Base-by-base conservation (phyloP, 2,888 invertebrate species). In the Harpagoxenus sublaevis region DNA sequence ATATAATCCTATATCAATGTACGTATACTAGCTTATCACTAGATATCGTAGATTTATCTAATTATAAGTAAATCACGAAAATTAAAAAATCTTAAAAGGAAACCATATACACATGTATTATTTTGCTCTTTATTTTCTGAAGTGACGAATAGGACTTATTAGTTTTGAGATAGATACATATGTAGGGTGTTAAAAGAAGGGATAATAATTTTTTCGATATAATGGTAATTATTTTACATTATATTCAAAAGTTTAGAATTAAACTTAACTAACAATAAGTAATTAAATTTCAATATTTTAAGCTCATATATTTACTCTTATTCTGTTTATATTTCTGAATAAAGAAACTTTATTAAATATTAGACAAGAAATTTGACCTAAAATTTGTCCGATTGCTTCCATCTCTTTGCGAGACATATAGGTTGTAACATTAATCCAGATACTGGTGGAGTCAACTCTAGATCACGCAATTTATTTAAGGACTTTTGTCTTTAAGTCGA, bases 321-420 rank as follows among this genome's bases (percentile, higher is more conserved):
- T 31, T 78, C 23, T 79, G 48, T 15, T 48, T 70, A 35, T 23
- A 51, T 1, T 6, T 18, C 31, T 39, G 15, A 73, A 28, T 35
- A 73, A 60, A 48, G 9, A 73, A 51, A 57, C 10, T 71, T 39
- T 48, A 73, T 73, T 68, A 57, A n/a, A 71, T 66, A 83, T 83
- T 75, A 77, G 62, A 71, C 48, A 82, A n/a, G n/a, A n/a, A n/a
- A n/a, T n/a, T 23, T 23, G 86, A 23, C 23, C 23, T 23, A 23
- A 23, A 23, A 23, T 23, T 23, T 23, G 23, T 23, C 23, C 23
- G 23, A 23, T 23, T 23, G 23, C 23, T 0, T 23, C 23, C 23
- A 23, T 23, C 23, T 23, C 23, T 23, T 23, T 23, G 23, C 23
- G 23, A 23, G 0, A 23, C 23, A 23, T 23, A 23, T 23, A 23